phyloP scores from a whole-genome alignment of 2,797 vertebrate genomes.

The Megalops cyprinoides region DNA sequence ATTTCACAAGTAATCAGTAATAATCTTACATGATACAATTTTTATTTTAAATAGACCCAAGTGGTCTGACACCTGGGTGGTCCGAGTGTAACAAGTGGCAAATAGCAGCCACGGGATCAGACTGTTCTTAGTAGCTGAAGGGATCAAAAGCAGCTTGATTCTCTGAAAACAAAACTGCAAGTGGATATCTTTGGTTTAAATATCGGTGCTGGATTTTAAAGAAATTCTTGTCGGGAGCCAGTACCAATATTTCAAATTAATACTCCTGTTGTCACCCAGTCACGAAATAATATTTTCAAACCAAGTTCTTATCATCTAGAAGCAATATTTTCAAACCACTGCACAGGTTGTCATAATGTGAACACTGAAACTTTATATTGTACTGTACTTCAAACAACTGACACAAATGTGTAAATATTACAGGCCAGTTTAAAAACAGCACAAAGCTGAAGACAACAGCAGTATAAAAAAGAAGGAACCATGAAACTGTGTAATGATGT shows the following conservation, averaged over 20 bases:
- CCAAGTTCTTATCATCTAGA: too few relatives aligned
- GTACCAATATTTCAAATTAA: background rate
- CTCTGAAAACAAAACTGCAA: conserved; percentile 20
- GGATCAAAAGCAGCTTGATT: conserved; percentile 8
- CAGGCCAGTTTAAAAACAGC: background rate
- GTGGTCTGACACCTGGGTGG: background rate
- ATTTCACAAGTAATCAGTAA: background rate
- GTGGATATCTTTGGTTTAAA: background rate
- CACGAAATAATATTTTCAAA: background rate
- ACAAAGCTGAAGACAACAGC: background rate
- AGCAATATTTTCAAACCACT: background rate
- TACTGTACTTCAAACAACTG: conserved; percentile 3
- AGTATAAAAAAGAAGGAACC: background rate
- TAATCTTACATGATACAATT: background rate
- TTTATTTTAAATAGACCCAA: background rate
- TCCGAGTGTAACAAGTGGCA: conserved; percentile 16
- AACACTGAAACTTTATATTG: conserved; percentile 2
- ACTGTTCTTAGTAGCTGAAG: background rate
- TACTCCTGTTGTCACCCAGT: conserved; percentile 3
- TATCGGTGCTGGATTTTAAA: conserved; percentile 6
- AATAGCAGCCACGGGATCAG: background rate
- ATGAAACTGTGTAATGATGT: background rate
- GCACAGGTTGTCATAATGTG: conserved; percentile 1
- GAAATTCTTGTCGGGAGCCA: conserved; percentile 4
- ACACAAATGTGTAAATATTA: background rate